Base-by-base conservation (phyloP, 2,797 vertebrate species). In the Pipistrellus pygmaeus region DNA sequence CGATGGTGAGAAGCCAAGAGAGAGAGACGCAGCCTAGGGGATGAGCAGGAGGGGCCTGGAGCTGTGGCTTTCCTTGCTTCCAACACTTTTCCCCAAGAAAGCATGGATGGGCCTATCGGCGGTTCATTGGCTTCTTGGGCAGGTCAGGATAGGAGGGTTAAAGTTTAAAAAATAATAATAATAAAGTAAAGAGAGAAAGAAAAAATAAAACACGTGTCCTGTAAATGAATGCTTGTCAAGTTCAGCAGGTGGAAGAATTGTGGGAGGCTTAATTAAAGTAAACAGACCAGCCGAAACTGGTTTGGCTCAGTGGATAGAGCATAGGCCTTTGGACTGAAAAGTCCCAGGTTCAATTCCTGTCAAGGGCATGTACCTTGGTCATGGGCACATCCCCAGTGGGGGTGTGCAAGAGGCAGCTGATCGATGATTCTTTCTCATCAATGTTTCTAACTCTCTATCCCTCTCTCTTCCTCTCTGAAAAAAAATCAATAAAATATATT, bases 191-290 rank as follows among this genome's bases (percentile, higher is more conserved):
- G 20, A 41, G 4, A 15, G 2, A 46, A 18, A n/a, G 15, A 12
- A 18, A 55, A 17, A 55, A 0, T 14, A 46, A 44, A 95, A 20
- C 0, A 14, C 15, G 32, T 68, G 85, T 32, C 68, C 73, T 93
- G 88, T 91, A 85, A 55, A 93, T 48, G 55, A 87, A 91, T 82
- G 46, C 12, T 90, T 96, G 53, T 83, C 60, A 87, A 68, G 38
- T 85, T 27, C 91, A 88, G 80, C 51, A 93, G 23, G 57, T 92
- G 91, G 86, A 38, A 85, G 35, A 96, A 46, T 17, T 27, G 53
- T 62, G 5, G 73, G 96, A 96, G 89, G 21, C 27, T 93, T 96
- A 93, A 96, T 90, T 95, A 95, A 41, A 95, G 73, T 78, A 97
- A 96, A 94, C 14, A 60, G 2, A 25, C 13, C 55, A 80, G 38